These are phyloP conservation scores for Leptopilina clavipes DNA, from an alignment of 1,140 invertebrate species.

Conservation along the genomic window DNA sequence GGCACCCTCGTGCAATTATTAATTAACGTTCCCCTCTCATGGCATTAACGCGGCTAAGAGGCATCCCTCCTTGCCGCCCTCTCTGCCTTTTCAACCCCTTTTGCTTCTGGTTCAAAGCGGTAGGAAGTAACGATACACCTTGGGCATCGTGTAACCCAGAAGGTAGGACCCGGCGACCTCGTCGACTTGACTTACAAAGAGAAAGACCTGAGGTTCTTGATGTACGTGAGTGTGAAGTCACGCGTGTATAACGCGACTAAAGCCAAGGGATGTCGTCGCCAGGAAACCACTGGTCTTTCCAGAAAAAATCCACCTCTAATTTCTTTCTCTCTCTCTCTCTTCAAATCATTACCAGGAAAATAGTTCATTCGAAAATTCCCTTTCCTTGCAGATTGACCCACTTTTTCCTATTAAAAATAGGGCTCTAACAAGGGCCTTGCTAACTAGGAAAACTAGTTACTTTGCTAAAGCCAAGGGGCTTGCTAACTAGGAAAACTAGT, in stretches of 20 bases:
- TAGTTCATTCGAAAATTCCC: too few species aligned
- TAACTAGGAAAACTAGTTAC: too few species aligned
- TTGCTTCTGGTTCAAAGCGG: constrained; percentile 64
- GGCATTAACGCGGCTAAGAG: constrained; percentile 73
- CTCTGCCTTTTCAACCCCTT: constrained; percentile 53
- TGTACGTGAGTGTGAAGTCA: constrained; percentile 48
- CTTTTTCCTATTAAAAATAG: too few species aligned
- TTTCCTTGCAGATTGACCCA: too few species aligned
- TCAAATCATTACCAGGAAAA: not conserved
- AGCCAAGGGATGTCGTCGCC: constrained; percentile 51
- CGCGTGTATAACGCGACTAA: constrained; percentile 49
- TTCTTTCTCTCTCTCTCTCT: not conserved
- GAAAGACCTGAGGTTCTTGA: constrained; percentile 47
- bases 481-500: too few species aligned
- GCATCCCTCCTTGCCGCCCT: constrained; percentile 59
- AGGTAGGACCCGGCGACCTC: constrained; percentile 60
- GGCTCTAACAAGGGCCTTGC: too few species aligned
- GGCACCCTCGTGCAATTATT: constrained; percentile 71
- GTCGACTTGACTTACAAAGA: constrained; percentile 66
- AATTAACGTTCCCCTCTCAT: constrained; percentile 73
- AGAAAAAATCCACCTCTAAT: not conserved
- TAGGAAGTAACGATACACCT: constrained; percentile 72
- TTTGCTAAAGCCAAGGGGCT: too few species aligned
- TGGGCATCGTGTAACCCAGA: constrained; percentile 58
- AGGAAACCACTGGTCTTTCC: constrained; percentile 43